phyloP scores from a whole-genome alignment of 2,888 invertebrate species.

The Caenorhabditis angaria region DNA sequence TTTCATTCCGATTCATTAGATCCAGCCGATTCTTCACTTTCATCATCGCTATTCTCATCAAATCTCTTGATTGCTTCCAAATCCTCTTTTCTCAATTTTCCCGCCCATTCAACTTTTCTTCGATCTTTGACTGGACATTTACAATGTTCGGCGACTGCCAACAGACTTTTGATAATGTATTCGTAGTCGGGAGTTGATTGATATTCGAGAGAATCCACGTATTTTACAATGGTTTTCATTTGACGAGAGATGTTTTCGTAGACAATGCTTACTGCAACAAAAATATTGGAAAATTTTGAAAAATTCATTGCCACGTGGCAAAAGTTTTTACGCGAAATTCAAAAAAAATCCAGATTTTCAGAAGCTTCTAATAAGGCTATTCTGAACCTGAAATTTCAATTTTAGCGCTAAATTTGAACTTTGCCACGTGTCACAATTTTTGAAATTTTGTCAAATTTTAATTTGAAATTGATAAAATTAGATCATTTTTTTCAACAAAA shows the following conservation, averaged over 20 bases:
- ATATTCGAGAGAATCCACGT: constrained; percentile 20
- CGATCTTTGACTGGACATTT: neutral
- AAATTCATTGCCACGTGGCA: neutral
- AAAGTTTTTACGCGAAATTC: neutral
- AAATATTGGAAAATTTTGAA: too few relatives aligned
- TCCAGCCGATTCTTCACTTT: neutral
- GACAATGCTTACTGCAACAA: constrained; percentile 7
- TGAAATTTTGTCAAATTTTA: too few relatives aligned
- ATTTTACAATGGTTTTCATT: constrained; percentile 10
- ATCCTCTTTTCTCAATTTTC: constrained; percentile 17
- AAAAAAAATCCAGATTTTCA: neutral
- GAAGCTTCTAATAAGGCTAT: too few relatives aligned
- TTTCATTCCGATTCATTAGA: neutral
- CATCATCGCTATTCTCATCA: neutral
- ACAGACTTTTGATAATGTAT: neutral
- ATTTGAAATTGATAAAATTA: too few relatives aligned
- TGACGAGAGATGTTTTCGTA: constrained; percentile 12
- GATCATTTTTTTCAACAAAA: too few relatives aligned
- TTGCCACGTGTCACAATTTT: too few relatives aligned
- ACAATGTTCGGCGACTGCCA: neutral
- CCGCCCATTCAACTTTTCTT: constrained; percentile 18
- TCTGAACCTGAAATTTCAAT: neutral
- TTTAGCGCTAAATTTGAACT: too few relatives aligned
- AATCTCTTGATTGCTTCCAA: neutral
- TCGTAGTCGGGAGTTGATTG: constrained; percentile 24